phyloP scores from a whole-genome alignment of 1,140 invertebrate species.

The Atta cephalotes region DNA sequence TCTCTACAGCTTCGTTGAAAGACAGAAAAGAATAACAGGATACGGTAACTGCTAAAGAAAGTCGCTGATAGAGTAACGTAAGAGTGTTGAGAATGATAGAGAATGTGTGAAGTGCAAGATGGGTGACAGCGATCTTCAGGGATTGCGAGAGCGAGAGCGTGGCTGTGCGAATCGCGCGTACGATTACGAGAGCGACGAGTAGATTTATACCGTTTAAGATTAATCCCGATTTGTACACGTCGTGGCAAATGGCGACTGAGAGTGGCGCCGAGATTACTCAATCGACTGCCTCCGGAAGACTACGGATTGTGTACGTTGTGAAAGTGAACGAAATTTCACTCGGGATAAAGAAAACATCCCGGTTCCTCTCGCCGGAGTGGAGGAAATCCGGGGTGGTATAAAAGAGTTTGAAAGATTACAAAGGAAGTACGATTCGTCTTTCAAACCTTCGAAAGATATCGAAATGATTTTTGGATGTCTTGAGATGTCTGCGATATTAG shows the following conservation, averaged over 20 bases:
- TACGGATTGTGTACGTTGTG: background rate
- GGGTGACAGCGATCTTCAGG: constrained; percentile 10
- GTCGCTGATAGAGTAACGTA: constrained; percentile 42
- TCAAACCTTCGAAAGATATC: background rate
- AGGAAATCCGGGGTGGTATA: background rate
- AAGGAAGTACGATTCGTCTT: background rate
- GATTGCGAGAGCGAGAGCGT: constrained; percentile 65
- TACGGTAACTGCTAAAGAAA: constrained; percentile 29
- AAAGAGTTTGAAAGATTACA: background rate
- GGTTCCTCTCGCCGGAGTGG: background rate
- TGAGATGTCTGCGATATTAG: constrained; percentile 1
- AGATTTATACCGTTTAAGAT: constrained; percentile 63
- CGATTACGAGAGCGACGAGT: constrained; percentile 56
- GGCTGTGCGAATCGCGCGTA: constrained; percentile 71
- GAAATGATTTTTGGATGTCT: background rate
- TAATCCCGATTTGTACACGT: constrained; percentile 61
- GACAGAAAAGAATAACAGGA: constrained; percentile 21
- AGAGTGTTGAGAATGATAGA: constrained; percentile 14
- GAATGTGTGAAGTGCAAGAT: background rate
- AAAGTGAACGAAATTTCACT: background rate
- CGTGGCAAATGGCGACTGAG: constrained; percentile 72
- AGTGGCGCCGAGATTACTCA: constrained; percentile 41
- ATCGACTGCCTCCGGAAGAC: constrained; percentile 32
- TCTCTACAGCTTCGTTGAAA: constrained; percentile 63
- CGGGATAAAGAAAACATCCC: background rate